Base-by-base conservation (phyloP, 2,888 invertebrate genomes). In the Troilus luridus region DNA sequence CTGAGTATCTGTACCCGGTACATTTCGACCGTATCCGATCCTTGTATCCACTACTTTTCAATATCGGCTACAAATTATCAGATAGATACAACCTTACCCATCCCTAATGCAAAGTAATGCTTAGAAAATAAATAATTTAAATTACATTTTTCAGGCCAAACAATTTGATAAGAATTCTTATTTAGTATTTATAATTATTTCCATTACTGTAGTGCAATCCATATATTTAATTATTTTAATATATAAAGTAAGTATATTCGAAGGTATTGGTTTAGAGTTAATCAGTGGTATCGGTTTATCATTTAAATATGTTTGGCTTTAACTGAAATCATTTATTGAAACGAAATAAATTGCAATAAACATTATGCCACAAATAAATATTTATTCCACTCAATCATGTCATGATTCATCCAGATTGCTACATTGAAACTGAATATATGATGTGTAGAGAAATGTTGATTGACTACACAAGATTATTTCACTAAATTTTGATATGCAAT, bases 111-210 rank as follows among this genome's bases (percentile, higher is more conserved):
- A 77, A 77, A 77, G 17, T 77, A 77, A 77, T 41, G 17, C 6
- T 77, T 77, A 17, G 41, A 27, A 77, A 77, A 77, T 77, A 77
- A 41, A 77, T 77, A 77, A 77, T 77, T 72, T 72, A n/a, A 72
- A 72, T 72, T 41, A 72, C 27, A 72, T 72, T 77, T 27, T 77
- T 41, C 19, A 77, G 72, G 72, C 7, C 72, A 41, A 24, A 41
- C 3, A 41, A 11, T 67, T 77, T 1, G 17, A 27, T 41, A 41
- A 77, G 7, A 77, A 77, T 41, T 77, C 6, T 17, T 19, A 19
- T 77, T 27, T 41, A 41, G 17, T 77, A 6, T 24, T 24, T 27
- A 67, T 27, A 27, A 67, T 27, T 24, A 67, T 27, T 24, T 24
- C 24, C 24, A 3, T 24, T 67, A 67, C 7, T 7, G 1, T 27